phyloP scores from a whole-genome alignment of 1,140 invertebrate genomes.

The Anastrepha ludens region DNA sequence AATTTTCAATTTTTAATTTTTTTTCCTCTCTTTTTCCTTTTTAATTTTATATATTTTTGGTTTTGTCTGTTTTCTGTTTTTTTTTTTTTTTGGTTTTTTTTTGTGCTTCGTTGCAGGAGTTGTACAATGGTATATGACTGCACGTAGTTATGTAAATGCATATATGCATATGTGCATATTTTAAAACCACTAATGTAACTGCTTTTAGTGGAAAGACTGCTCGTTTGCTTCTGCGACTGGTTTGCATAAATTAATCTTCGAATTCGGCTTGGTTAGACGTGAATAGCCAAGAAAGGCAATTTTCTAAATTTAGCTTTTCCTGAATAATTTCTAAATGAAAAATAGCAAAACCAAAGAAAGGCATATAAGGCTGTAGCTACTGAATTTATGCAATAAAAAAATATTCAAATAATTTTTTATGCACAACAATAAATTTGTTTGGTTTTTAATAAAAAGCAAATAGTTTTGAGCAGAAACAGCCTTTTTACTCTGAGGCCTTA shows the following conservation, averaged over 20 bases:
- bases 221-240: not conserved
- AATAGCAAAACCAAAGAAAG: no score
- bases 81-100: not conserved
- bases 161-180: not conserved
- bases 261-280: no score
- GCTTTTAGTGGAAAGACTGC: not conserved
- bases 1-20: not conserved
- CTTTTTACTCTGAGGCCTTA: no score
- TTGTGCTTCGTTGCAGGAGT: not conserved
- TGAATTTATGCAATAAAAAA: no score
- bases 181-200: not conserved
- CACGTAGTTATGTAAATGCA: not conserved
- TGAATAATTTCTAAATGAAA: no score
- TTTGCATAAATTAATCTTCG: not conserved
- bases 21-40: not conserved
- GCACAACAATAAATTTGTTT: no score
- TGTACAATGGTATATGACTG: not conserved
- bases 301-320: no score
- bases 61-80: not conserved
- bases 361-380: no score
- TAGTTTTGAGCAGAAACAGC: no score
- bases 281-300: no score
- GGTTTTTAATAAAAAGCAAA: no score
- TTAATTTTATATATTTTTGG: not conserved
- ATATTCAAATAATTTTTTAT: no score